Conservation (phyloP, 2,797 vertebrate genomes). For the Synaphobranchus kaupii region DNA sequence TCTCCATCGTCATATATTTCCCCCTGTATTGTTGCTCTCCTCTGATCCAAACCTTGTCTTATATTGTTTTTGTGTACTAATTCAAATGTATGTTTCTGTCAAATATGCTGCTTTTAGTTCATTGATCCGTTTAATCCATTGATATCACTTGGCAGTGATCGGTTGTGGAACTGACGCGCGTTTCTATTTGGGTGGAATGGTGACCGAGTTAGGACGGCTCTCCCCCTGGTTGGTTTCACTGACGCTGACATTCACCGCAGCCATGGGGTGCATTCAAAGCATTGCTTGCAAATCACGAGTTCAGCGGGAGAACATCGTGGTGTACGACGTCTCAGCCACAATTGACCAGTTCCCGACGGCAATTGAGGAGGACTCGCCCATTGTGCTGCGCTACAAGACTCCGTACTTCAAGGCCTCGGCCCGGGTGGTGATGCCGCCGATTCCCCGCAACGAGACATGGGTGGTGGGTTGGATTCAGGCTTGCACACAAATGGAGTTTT, state of each 20-base stretch:
- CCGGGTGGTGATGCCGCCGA: slow-evolving; percentile 90
- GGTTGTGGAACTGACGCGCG: slow-evolving; percentile 54
- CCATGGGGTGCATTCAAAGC: slow-evolving; percentile 97
- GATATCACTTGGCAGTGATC: neutral
- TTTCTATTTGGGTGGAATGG: slow-evolving; percentile 66
- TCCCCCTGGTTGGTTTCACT: slow-evolving; percentile 58
- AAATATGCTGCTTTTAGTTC: slow-evolving; percentile 18
- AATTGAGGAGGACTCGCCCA: slow-evolving; percentile 95
- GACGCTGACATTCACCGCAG: slow-evolving; percentile 63
- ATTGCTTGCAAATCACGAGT: slow-evolving; percentile 94
- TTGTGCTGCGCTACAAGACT: slow-evolving; percentile 95
- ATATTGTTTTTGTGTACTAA: slow-evolving; percentile 29
- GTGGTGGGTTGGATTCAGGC: slow-evolving; percentile 98
- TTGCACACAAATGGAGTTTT: slow-evolving; percentile 98
- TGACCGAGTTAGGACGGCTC: slow-evolving; percentile 32
- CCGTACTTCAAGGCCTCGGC: slow-evolving; percentile 97
- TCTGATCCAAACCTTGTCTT: slow-evolving; percentile 37
- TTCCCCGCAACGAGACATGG: slow-evolving; percentile 93
- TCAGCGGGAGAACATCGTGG: slow-evolving; percentile 92
- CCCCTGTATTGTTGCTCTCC: slow-evolving; percentile 7
- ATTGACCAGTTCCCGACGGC: slow-evolving; percentile 92
- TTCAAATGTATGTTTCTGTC: slow-evolving; percentile 11
- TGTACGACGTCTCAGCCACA: slow-evolving; percentile 91
- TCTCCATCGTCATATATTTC: slow-evolving; percentile 1
- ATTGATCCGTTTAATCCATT: slow-evolving; percentile 37